phyloP scores from a whole-genome alignment of 2,888 invertebrate genomes.

The Drosophila fulvimacula region DNA sequence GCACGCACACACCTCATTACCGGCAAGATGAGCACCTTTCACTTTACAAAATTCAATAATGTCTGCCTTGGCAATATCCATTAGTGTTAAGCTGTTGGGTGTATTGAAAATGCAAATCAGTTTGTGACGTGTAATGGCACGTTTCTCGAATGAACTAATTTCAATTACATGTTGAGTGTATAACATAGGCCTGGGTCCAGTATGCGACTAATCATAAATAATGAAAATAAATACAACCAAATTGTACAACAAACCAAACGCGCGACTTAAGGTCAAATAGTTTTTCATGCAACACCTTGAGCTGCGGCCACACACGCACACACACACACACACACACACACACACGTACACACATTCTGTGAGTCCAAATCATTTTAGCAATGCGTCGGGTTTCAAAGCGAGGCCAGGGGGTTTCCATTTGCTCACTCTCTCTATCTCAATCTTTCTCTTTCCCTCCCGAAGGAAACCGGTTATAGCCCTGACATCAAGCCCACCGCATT shows the following conservation, averaged over 20 bases:
- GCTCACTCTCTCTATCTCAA: neutral
- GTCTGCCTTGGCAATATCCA: conserved; percentile 30
- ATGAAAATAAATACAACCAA: conserved; percentile 59
- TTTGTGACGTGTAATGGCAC: conserved; percentile 23
- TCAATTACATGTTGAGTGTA: conserved; percentile 1
- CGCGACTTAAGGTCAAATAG: conserved; percentile 64
- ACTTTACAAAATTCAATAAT: conserved; percentile 19
- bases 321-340: conserved; percentile 14
- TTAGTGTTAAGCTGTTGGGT: conserved; percentile 4
- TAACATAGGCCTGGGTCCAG: conserved; percentile 10
- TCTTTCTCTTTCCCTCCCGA: neutral
- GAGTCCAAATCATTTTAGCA: conserved; percentile 39
- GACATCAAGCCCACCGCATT: conserved; percentile 40
- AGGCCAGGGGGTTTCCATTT: neutral
- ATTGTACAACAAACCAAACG: conserved; percentile 50
- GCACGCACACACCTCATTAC: too few species aligned
- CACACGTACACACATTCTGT: conserved; percentile 12
- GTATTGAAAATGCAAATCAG: conserved; percentile 41
- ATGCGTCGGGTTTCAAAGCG: conserved; percentile 20
- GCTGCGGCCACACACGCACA: conserved; percentile 28
- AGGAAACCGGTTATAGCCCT: conserved; percentile 58
- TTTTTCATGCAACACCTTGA: conserved; percentile 77
- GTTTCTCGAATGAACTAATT: conserved; percentile 29
- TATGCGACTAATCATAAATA: conserved; percentile 54
- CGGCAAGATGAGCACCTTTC: conserved; percentile 28